phyloP scores from a whole-genome alignment of 2,888 invertebrate genomes.

The Tipula lateralis region DNA sequence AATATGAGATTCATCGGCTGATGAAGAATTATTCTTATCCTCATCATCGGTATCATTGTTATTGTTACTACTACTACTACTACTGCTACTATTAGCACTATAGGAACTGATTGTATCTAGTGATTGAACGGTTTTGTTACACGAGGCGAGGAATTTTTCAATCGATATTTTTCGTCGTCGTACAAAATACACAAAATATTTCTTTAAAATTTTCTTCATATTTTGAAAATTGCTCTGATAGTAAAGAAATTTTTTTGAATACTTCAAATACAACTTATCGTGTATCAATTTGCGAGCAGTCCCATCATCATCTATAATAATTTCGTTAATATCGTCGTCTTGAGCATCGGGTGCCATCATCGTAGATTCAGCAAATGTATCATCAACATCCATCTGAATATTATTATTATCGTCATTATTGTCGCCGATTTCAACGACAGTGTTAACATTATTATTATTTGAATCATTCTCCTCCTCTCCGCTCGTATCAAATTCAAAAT shows the following conservation, averaged over 20 bases:
- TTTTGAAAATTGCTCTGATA: background rate
- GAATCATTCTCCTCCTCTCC: background rate
- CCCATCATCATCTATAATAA: background rate
- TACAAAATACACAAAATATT: background rate
- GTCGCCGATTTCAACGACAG: background rate
- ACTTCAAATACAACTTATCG: background rate
- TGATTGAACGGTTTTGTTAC: background rate
- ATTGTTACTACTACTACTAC: background rate
- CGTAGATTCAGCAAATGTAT: background rate
- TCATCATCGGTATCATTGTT: background rate
- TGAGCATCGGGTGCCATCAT: background rate
- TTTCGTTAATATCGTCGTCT: background rate
- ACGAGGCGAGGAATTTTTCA: background rate
- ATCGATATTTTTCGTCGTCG: background rate
- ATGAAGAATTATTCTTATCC: background rate
- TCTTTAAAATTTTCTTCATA: background rate
- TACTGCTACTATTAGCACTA: background rate
- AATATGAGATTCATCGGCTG: slow-evolving; percentile 28
- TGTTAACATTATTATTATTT: background rate
- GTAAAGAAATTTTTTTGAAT: background rate
- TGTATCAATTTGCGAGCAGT: background rate
- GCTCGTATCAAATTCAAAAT: background rate
- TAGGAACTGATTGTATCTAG: background rate
- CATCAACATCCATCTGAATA: background rate
- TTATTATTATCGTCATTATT: background rate